phyloP scores from a whole-genome alignment of 1,140 invertebrate species.

The Colletes gigas region DNA sequence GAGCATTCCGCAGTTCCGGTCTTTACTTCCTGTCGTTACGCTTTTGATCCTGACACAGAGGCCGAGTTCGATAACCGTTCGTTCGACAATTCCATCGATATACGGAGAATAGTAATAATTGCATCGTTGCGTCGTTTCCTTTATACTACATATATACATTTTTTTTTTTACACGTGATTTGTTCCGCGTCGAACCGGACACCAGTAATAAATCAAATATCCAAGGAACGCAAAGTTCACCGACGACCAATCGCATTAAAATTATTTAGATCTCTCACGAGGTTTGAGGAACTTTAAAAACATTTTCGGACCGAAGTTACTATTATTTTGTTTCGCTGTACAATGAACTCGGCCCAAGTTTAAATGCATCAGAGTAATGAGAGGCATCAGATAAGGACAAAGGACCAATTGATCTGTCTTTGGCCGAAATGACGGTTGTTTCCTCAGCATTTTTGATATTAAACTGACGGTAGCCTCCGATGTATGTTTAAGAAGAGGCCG shows the following conservation, averaged over 20 bases:
- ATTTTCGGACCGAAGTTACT: slow-evolving; percentile 20
- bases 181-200: background rate
- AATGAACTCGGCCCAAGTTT: slow-evolving; percentile 70
- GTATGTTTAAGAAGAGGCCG: slow-evolving; percentile 53
- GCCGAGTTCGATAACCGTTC: slow-evolving; percentile 67
- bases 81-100: slow-evolving; percentile 45
- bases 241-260: background rate
- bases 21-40: slow-evolving; percentile 74
- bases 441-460: slow-evolving; percentile 75
- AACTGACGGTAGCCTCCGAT: slow-evolving; percentile 54
- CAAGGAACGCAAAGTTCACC: background rate
- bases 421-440: slow-evolving; percentile 68
- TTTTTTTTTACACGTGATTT: background rate
- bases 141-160: background rate
- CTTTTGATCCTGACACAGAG: slow-evolving; percentile 54
- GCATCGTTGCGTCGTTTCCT: background rate
- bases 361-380: slow-evolving; percentile 68
- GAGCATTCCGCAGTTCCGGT: slow-evolving; percentile 70
- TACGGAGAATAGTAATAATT: slow-evolving; percentile 4
- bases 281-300: slow-evolving; percentile 54
- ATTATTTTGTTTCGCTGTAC: background rate
- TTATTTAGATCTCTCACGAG: background rate
- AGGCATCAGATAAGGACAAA: slow-evolving; percentile 70
- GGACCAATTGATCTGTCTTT: slow-evolving; percentile 66
- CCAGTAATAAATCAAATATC: background rate